phyloP scores from a whole-genome alignment of 2,888 invertebrate species.

The Phragmatobia fuliginosa region DNA sequence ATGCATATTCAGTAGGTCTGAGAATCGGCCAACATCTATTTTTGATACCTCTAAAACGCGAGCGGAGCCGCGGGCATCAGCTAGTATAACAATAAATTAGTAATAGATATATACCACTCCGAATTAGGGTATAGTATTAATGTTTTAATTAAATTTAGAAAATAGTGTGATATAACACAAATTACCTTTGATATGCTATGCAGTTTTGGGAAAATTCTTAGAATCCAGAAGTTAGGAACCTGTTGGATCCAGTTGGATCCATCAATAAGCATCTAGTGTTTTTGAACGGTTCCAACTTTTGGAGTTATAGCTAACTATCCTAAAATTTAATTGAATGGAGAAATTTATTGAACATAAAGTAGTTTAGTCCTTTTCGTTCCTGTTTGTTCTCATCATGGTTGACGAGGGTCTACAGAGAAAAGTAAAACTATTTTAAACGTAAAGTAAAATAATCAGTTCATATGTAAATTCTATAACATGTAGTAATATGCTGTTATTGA shows the following conservation, averaged over 20 bases:
- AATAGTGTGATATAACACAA: background rate
- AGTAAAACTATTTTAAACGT: slow-evolving; percentile 3
- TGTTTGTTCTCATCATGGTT: background rate
- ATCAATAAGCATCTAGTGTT: background rate
- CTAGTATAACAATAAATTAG: background rate
- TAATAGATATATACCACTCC: background rate
- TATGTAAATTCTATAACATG: background rate
- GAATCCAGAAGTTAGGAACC: background rate
- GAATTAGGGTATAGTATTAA: background rate
- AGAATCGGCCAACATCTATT: too few relatives aligned
- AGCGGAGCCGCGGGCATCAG: too few relatives aligned
- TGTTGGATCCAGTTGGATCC: too few relatives aligned
- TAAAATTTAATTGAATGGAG: background rate
- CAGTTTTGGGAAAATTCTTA: background rate
- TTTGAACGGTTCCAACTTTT: background rate
- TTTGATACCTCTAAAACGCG: too few relatives aligned
- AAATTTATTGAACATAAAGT: background rate
- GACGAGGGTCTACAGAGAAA: background rate
- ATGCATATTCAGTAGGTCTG: too few relatives aligned
- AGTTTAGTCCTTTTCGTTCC: background rate
- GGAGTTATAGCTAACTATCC: background rate
- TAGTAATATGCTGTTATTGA: background rate
- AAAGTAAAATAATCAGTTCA: background rate
- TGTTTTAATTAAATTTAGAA: too few relatives aligned
- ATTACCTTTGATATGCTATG: background rate